Evolutionary conservation across 2,888 invertebrate species (phyloP).

Genomic region (Napeogenes inachia): DNA sequence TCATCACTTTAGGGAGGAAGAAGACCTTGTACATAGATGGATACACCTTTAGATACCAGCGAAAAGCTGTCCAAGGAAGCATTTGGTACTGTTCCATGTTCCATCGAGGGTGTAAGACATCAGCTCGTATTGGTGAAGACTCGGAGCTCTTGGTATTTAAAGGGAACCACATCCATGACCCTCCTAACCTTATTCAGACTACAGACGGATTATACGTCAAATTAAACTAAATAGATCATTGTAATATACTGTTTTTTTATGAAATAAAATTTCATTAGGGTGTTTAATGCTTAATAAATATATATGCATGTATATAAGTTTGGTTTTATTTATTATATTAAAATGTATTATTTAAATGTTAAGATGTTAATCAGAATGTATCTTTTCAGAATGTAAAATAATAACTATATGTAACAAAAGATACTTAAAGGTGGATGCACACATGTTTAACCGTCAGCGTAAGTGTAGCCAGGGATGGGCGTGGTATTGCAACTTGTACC

Average conservation of each 20-base stretch:
- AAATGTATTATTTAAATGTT: neutral
- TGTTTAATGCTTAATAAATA: too few species aligned
- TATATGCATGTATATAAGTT: too few species aligned
- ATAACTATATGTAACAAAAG: constrained; percentile 22
- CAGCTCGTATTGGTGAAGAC: constrained; percentile 26
- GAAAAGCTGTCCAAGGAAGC: constrained; percentile 13
- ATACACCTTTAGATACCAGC: constrained; percentile 14
- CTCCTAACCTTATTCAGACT: constrained; percentile 23
- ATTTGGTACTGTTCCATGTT: constrained; percentile 40
- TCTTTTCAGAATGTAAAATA: constrained; percentile 21
- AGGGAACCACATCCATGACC: constrained; percentile 32
- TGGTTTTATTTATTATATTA: too few species aligned
- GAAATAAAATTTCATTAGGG: too few species aligned
- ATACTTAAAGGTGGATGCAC: constrained; percentile 20
- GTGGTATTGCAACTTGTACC: constrained; percentile 41
- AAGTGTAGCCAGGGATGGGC: constrained; percentile 16
- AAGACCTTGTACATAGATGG: constrained; percentile 11
- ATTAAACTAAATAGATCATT: constrained; percentile 11
- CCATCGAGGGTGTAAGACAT: constrained; percentile 38
- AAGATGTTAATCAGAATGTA: neutral
- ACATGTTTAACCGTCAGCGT: constrained; percentile 25
- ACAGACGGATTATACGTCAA: constrained; percentile 29
- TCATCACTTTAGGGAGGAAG: constrained; percentile 13
- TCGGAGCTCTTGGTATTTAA: constrained; percentile 18
- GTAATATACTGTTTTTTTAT: neutral